Percentiles rank a stretch among this genome's conserved stretches.
These are phyloP conservation scores for Colius striatus DNA, from an alignment of 2,113 vertebrate genomes.

Conservation along the genomic window DNA sequence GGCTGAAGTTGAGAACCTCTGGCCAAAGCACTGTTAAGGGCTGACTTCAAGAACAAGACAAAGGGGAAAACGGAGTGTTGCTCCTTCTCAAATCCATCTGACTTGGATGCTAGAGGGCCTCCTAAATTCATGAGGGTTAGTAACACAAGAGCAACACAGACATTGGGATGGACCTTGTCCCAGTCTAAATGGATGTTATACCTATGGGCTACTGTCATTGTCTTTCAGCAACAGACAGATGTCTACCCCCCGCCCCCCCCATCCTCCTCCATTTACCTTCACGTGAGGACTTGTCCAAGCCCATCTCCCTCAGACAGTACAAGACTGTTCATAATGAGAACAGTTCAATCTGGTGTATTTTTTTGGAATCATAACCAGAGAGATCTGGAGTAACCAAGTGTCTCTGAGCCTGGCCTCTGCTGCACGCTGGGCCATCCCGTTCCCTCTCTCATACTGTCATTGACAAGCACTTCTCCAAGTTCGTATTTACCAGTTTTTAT, in stretches of 20 bases:
- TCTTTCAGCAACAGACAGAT: neutral
- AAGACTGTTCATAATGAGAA: too few relatives aligned
- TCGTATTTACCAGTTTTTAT: neutral
- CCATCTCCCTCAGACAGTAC: neutral
- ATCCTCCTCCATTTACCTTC: neutral
- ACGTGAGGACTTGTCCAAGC: too few relatives aligned
- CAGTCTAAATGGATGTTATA: neutral
- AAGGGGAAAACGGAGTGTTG: neutral
- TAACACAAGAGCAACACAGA: fast-evolving
- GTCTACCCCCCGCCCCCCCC: neutral
- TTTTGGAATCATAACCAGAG: too few relatives aligned
- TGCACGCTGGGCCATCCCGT: neutral
- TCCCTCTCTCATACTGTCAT: neutral
- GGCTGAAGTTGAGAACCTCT: neutral
- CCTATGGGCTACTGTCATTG: neutral
- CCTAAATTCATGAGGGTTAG: neutral
- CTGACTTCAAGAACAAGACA: neutral
- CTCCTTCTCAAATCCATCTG: neutral
- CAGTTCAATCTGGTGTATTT: too few relatives aligned
- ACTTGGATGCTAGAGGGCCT: fast-evolving
- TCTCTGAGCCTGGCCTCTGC: neutral
- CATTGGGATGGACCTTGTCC: neutral
- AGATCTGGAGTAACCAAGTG: neutral
- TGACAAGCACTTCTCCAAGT: neutral
- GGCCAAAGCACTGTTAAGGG: neutral